phyloP scores from a whole-genome alignment of 2,113 vertebrate species.

The Limnothrissa miodon region DNA sequence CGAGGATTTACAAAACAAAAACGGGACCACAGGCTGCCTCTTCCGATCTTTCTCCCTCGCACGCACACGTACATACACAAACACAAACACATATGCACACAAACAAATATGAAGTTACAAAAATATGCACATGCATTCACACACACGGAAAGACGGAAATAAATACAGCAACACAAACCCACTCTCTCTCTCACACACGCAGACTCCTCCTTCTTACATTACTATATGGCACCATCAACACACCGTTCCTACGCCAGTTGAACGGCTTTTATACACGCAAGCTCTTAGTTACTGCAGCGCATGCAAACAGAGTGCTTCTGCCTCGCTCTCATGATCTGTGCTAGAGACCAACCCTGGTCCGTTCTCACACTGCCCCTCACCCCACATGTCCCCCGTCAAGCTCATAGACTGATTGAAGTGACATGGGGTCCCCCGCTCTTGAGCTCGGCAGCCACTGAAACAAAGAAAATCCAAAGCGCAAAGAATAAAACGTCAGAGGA shows the following conservation, averaged over 20 bases:
- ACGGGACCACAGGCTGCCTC: constrained; percentile 34
- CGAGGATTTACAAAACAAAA: not conserved
- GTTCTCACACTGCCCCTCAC: constrained; percentile 14
- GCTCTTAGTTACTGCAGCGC: not conserved
- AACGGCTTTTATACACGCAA: not conserved
- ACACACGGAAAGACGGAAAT: constrained; percentile 11
- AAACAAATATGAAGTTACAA: not conserved
- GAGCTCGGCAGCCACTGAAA: constrained; percentile 52
- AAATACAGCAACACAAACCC: constrained; percentile 9
- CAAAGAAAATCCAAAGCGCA: not conserved
- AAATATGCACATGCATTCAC: not conserved
- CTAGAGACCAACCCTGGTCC: not conserved
- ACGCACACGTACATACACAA: not conserved
- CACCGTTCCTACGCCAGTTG: not conserved
- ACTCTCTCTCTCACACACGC: constrained; percentile 5
- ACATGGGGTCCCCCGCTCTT: constrained; percentile 54
- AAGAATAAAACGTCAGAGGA: not conserved
- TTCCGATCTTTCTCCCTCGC: constrained; percentile 41
- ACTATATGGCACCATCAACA: not conserved
- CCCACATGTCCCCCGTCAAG: constrained; percentile 47
- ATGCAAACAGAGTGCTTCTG: not conserved
- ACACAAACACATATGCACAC: constrained; percentile 27
- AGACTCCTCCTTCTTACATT: not conserved
- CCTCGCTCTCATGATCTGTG: not conserved
- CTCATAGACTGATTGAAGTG: constrained; percentile 48